Evolutionary conservation across 2,888 invertebrate species (phyloP), one percentile per base, ranked within the genome.

Genomic region (Sinodicranocentrus sp.): DNA sequence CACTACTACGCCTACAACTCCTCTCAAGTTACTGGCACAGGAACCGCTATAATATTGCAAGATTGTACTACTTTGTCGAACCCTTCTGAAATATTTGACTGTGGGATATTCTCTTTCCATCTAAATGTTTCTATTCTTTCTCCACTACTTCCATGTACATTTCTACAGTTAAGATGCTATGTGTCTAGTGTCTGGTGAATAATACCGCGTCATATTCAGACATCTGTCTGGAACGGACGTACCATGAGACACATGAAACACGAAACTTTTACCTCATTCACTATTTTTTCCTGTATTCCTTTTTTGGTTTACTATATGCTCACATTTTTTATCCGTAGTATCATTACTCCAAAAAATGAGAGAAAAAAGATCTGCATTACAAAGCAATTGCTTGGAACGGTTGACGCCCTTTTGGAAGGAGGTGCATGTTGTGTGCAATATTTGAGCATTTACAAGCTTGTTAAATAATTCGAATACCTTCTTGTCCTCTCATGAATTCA

Each of bases 271-370:
- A 43, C 44, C 67, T 48, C 26, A 33, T 65, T 39, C 65, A 21
- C 39, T 25, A 25, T 70, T 70, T 48, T 70, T 52, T 70, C 21
- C 59, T 17, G 70, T 52, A 39, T 59, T 48, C 48, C 48, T 48
- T 48, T 48, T 48, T 48, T n/a, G 48, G 33, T 3, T 48, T 13
- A 39, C 39, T 48, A 10, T 52, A 52, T 70, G 70, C 70, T 25
- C 33, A 52, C 48, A 54, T 33, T 54, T 54, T 52, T 43, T 43
- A 15, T 52, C 33, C 48, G n/a, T 5, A n/a, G n/a, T 48, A n/a
- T 13, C 17, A 48, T 3, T 13, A 48, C 15, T 48, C 48, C 17
- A n/a, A 5, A 48, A 48, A 48, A 48, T 13, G 48, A 48, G n/a
- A 48, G n/a, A 5, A 48, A 48, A 15, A 48, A 48, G 15, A 48